These are phyloP conservation scores for Cyanoramphus novaezelandiae DNA, from an alignment of 2,113 vertebrate genomes.

Conservation along the genomic window DNA sequence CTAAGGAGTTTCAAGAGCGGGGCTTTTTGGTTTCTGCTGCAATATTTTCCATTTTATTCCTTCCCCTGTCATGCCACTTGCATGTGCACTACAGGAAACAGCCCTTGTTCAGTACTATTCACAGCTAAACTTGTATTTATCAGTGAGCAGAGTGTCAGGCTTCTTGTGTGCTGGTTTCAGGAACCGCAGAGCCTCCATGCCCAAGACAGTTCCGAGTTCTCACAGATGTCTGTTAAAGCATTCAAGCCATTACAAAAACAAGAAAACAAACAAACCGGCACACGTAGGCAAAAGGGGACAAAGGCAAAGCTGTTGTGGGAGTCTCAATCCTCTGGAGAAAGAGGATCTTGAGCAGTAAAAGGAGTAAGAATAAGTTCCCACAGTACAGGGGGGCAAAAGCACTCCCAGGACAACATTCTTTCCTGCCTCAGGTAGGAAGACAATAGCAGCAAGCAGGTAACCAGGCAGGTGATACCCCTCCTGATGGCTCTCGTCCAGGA, in stretches of 20 bases:
- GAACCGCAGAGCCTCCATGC: neutral
- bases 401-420: neutral
- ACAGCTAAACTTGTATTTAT: neutral
- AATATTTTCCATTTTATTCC: neutral
- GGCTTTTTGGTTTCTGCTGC: neutral
- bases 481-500: slow-evolving; percentile 58
- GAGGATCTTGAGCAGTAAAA: neutral
- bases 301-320: neutral
- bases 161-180: neutral
- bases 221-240: neutral
- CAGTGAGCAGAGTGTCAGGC: neutral
- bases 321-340: neutral
- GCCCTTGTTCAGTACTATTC: neutral
- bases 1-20: neutral
- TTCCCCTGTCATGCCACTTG: neutral
- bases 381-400: neutral
- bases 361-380: neutral
- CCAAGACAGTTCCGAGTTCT: neutral
- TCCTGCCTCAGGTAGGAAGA: neutral
- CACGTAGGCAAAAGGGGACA: neutral
- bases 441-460: neutral
- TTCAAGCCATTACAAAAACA: neutral
- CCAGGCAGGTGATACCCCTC: slow-evolving; percentile 53
- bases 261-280: neutral
- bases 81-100: neutral